Evolutionary conservation across 2,113 vertebrate species (phyloP).

Genomic region (Vanacampus margaritifer): DNA sequence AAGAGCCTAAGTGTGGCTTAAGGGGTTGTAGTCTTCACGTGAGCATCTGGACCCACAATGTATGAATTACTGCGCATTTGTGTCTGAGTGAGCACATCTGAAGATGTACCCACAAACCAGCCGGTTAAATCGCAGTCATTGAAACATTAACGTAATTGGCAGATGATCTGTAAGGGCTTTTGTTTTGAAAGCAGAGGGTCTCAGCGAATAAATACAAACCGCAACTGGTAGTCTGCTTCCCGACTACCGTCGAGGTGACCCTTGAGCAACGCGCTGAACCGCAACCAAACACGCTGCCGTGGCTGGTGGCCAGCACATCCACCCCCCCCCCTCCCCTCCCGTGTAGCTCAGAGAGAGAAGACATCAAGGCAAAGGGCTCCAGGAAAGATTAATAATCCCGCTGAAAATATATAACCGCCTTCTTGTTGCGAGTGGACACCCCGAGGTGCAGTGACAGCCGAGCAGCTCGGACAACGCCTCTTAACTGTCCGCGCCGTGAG

Average conservation of each 20-base stretch:
- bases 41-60: no score
- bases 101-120: constrained; percentile 19
- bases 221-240: not conserved
- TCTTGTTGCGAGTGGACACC: constrained; percentile 31
- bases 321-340: not conserved
- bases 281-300: not conserved
- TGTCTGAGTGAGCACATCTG: not conserved
- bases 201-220: not conserved
- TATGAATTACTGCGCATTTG: no score
- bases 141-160: constrained; percentile 24
- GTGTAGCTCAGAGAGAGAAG: not conserved
- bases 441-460: constrained; percentile 31
- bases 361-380: constrained; percentile 29
- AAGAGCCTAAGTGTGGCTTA: no score
- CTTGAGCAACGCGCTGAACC: not conserved
- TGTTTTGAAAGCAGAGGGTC: not conserved
- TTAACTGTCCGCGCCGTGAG: constrained; percentile 21
- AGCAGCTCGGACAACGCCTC: constrained; percentile 39
- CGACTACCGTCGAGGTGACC: not conserved
- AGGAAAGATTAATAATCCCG: constrained; percentile 39
- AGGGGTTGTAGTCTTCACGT: no score
- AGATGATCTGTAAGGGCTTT: not conserved
- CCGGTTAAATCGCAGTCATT: constrained; percentile 29
- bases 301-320: not conserved
- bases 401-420: constrained; percentile 17